These are phyloP conservation scores for Euwallacea fornicatus DNA, from an alignment of 1,140 invertebrate genomes.

Conservation along the genomic window DNA sequence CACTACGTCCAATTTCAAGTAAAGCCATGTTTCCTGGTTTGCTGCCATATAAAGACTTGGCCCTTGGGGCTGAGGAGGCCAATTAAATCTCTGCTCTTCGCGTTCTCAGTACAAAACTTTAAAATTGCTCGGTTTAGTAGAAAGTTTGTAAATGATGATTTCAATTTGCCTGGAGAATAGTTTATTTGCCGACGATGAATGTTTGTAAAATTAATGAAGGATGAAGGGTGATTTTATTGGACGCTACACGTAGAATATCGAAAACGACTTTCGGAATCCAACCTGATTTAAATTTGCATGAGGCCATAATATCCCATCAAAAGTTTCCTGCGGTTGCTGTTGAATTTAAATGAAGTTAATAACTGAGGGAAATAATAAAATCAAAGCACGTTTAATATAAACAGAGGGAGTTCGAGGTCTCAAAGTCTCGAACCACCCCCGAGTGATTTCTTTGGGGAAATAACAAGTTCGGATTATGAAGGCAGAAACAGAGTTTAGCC, in stretches of 20 bases:
- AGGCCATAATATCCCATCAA: constrained; percentile 8
- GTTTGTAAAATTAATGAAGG: too few species aligned
- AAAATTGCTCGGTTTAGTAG: too few species aligned
- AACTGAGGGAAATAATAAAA: constrained; percentile 24
- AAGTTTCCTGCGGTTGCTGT: constrained; percentile 3
- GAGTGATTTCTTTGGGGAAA: constrained; percentile 28
- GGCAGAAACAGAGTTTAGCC: neutral
- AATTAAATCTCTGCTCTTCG: too few species aligned
- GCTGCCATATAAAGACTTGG: too few species aligned
- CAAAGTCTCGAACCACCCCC: neutral
- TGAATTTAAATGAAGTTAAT: constrained; percentile 28
- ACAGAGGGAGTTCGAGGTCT: constrained; percentile 10
- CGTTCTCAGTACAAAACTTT: too few species aligned
- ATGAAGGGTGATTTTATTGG: too few species aligned
- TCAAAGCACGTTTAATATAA: constrained; percentile 31
- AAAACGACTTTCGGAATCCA: constrained; percentile 10
- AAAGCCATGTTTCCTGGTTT: too few species aligned
- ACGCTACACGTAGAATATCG: neutral
- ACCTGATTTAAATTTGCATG: constrained; percentile 15
- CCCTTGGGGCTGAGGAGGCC: too few species aligned
- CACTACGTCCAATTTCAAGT: too few species aligned
- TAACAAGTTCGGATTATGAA: constrained; percentile 26
- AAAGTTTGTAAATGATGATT: too few species aligned
- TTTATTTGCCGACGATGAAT: too few species aligned
- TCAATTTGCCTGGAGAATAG: too few species aligned